A percentile compares a stretch with the other conserved stretches of the same genome.
These are phyloP conservation scores for Psittacus erithacus DNA, from an alignment of 2,113 vertebrate species.

Conservation along the genomic window DNA sequence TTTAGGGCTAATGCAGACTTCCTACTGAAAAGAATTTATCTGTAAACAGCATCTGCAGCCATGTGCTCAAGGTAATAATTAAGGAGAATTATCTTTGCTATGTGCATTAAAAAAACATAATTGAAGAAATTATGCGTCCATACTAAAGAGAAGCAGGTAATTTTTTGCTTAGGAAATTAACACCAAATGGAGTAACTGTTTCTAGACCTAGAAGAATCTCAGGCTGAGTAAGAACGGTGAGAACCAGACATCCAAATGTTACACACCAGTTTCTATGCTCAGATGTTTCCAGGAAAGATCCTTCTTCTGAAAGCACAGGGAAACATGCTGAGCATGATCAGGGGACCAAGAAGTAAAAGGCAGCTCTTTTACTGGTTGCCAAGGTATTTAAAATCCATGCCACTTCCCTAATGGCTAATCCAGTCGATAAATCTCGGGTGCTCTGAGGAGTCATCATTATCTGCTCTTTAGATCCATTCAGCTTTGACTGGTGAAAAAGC, in stretches of 20 bases:
- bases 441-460: background rate
- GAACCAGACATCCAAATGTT: background rate
- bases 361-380: background rate
- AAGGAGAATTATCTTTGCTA: constrained; percentile 39
- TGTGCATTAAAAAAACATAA: constrained; percentile 49
- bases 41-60: constrained; percentile 7
- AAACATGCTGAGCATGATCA: background rate
- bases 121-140: constrained; percentile 27
- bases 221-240: background rate
- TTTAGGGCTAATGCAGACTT: constrained; percentile 16
- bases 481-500: background rate
- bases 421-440: background rate
- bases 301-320: background rate
- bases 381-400: background rate
- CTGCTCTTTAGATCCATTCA: background rate
- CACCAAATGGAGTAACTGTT: background rate
- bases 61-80: constrained; percentile 39
- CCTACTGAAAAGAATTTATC: background rate
- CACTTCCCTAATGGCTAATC: background rate
- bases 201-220: background rate
- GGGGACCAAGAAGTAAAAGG: background rate
- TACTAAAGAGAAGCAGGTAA: constrained; percentile 25
- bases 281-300: background rate
- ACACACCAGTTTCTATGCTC: background rate
- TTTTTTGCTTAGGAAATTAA: constrained; percentile 29